phyloP scores from a whole-genome alignment of 2,888 invertebrate species.

The Pristionchus maxplancki region DNA sequence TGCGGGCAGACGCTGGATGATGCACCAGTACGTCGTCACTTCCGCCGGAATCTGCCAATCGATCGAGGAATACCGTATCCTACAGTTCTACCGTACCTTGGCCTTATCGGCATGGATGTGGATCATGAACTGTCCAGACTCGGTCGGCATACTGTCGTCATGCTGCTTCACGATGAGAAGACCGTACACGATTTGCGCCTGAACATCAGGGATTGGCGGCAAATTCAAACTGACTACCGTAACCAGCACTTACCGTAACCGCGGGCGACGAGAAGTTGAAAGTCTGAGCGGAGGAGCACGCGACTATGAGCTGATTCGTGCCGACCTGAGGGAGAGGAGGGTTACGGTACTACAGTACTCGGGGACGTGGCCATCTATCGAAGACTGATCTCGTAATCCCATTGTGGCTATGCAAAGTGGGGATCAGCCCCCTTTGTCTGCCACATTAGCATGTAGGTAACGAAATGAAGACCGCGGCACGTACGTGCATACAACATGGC shows the following conservation, averaged over 20 bases:
- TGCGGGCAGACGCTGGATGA: constrained; percentile 87
- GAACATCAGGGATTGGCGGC: no score
- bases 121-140: constrained; percentile 12
- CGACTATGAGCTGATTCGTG: constrained; percentile 46
- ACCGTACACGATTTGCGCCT: constrained; percentile 43
- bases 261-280: constrained; percentile 42
- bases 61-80: background rate
- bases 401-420: background rate
- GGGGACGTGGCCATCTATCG: background rate
- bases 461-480: background rate
- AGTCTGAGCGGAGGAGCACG: constrained; percentile 2
- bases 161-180: background rate
- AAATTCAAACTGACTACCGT: background rate
- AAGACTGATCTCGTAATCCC: background rate
- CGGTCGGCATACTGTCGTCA: background rate
- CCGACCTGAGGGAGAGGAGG: constrained; percentile 43
- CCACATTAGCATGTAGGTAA: background rate
- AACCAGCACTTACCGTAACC: background rate
- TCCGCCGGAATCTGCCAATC: constrained; percentile 83
- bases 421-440: background rate
- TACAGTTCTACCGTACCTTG: background rate
- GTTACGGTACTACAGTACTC: background rate
- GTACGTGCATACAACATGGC: no score
- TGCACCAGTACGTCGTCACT: constrained; percentile 99
- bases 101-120: constrained; percentile 21